A percentile compares a stretch with the other conserved stretches of the same genome.
These are phyloP conservation scores for Dynastes maya DNA, from an alignment of 2,888 invertebrate species.

Conservation along the genomic window DNA sequence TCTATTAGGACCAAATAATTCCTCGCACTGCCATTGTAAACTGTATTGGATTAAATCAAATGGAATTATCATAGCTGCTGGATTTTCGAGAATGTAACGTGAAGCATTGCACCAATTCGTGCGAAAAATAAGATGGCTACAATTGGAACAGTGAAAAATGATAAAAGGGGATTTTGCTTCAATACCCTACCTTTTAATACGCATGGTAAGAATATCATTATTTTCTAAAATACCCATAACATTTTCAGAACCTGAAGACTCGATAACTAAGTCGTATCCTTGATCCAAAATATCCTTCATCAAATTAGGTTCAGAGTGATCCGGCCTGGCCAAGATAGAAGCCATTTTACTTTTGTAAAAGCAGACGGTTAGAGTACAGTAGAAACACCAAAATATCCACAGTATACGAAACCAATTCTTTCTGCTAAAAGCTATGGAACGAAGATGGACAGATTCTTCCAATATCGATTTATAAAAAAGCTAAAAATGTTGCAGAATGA, in stretches of 20 bases:
- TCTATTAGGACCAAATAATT: slow-evolving; percentile 21
- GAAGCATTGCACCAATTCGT: slow-evolving; percentile 52
- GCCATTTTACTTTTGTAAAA: slow-evolving; percentile 58
- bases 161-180: background rate
- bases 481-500: slow-evolving; percentile 44
- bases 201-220: background rate
- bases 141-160: background rate
- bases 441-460: slow-evolving; percentile 54
- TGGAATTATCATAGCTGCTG: slow-evolving; percentile 56
- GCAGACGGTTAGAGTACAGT: slow-evolving; percentile 53
- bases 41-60: slow-evolving; percentile 55
- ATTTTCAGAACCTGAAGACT: slow-evolving; percentile 30
- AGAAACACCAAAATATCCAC: slow-evolving; percentile 53
- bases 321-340: slow-evolving; percentile 56
- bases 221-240: slow-evolving; percentile 12
- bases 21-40: slow-evolving; percentile 44
- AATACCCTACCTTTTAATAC: background rate
- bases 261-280: slow-evolving; percentile 51
- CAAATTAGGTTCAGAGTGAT: slow-evolving; percentile 54
- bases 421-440: background rate
- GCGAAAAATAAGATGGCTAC: slow-evolving; percentile 34
- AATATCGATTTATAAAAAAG: slow-evolving; percentile 54
- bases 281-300: background rate
- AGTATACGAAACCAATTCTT: slow-evolving; percentile 50
- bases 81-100: slow-evolving; percentile 51